These are phyloP conservation scores for Bucorvus abyssinicus DNA, from an alignment of 2,797 vertebrate species.

Conservation along the genomic window DNA sequence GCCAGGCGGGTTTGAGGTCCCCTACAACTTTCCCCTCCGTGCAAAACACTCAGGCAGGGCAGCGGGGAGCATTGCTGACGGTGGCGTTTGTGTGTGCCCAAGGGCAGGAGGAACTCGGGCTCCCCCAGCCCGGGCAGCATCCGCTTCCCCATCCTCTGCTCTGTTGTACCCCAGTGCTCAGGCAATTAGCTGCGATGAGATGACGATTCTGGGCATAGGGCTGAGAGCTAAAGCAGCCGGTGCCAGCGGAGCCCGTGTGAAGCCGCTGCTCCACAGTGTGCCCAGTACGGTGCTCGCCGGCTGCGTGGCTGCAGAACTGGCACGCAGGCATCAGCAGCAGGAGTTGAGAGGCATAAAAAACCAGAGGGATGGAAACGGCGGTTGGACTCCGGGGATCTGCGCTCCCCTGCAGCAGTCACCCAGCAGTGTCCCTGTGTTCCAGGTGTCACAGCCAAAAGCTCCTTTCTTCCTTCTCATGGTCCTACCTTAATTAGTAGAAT, in stretches of 20 bases:
- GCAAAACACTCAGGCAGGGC: background rate
- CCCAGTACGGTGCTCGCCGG: background rate
- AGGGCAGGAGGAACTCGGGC: no score
- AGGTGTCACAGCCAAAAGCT: background rate
- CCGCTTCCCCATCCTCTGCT: background rate
- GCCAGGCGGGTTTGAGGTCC: background rate
- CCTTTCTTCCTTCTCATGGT: background rate
- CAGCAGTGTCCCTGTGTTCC: background rate
- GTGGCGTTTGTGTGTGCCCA: background rate
- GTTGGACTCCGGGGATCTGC: rapidly evolving
- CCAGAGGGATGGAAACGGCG: background rate
- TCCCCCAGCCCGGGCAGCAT: background rate
- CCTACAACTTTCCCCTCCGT: background rate
- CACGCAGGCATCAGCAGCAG: background rate
- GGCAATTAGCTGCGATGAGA: background rate
- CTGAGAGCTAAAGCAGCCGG: background rate
- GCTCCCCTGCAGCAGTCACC: background rate
- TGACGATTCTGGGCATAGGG: background rate
- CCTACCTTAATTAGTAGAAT: background rate
- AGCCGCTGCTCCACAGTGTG: background rate
- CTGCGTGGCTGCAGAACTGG: no score
- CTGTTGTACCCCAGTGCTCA: background rate
- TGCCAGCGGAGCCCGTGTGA: background rate
- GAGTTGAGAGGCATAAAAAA: background rate
- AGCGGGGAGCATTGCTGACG: background rate